phyloP scores from a whole-genome alignment of 2,797 vertebrate genomes.

The Eulemur mongoz region DNA sequence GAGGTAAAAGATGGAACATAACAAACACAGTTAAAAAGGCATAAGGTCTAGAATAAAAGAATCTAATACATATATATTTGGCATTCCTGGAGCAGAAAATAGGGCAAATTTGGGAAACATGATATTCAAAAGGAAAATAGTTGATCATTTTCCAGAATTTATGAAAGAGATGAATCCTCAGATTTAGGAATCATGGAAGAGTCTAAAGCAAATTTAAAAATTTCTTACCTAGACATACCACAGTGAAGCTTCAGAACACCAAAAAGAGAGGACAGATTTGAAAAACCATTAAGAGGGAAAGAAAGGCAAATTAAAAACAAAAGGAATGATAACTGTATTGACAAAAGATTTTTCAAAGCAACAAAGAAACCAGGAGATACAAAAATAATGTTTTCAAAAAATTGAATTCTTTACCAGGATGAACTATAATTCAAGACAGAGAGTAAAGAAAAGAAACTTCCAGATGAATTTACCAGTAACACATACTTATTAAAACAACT shows the following conservation, averaged over 20 bases:
- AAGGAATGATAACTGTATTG: not conserved
- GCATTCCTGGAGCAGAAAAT: not conserved
- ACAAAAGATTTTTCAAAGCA: conserved; percentile 15
- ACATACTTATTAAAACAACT: not conserved
- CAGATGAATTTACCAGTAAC: not conserved
- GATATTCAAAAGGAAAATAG: not conserved
- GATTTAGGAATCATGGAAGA: not conserved
- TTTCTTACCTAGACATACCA: not conserved
- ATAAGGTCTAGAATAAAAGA: not conserved
- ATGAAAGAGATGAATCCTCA: not conserved
- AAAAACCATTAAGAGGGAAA: not conserved
- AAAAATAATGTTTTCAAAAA: not conserved
- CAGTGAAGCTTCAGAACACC: not conserved
- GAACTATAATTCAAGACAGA: not conserved
- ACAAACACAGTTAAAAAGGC: not conserved
- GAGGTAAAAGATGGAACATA: not conserved
- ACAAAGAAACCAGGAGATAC: not conserved
- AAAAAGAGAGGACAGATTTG: not conserved
- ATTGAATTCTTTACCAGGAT: not conserved
- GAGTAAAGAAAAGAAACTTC: not conserved
- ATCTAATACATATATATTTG: not conserved
- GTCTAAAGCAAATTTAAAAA: not conserved
- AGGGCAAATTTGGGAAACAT: not conserved
- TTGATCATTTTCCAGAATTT: not conserved
- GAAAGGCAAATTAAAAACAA: not conserved